Evolutionary conservation across 1,140 invertebrate genomes (phyloP), one percentile per base, ranked within the genome.

Genomic region (Drosophila truncata): DNA sequence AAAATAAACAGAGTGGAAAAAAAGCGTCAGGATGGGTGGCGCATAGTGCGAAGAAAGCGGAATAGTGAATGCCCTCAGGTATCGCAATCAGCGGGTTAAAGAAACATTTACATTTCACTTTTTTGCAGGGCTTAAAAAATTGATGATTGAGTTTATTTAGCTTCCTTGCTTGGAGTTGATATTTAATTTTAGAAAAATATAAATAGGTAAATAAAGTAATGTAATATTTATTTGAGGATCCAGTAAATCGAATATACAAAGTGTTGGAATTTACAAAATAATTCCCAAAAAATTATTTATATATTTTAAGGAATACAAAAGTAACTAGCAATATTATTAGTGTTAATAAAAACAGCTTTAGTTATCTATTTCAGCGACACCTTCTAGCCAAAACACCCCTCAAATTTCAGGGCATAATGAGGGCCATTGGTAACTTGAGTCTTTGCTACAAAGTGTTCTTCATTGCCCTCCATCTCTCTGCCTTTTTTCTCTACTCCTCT

Each of bases 1-100:
- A 83, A 83, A 79, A 83, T 76, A 80, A 80, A 79, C 76, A 59
- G 52, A 67, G 33, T 59, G 47, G 44, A 61, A 73, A 73, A 72
- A 60, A 64, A 55, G 14, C 31, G 41, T 31, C 47, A 41, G 46
- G 18, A 64, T 61, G 67, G 57, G 58, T 71, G 61, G 61, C 31
- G 27, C 35, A 64, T 65, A 31, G 47, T 33, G 33, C 10, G 2
- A 31, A 27, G 29, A 44, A 44, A 33, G 35, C 18, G 29, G 46
- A 78, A 60, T 59, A 11, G 8, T n/a, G 23, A 31, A 72, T 72
- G 52, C 69, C 44, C 69, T 72, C 18, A 35, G 66, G 47, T 11
- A 54, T 54, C 13, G 44, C 37, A 70, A 70, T 66, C 63, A 66
- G 29, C 18, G 33, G 25, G 35, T 58, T 61, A 16, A 27, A 31